Evolutionary conservation across 2,888 invertebrate species (phyloP).

Genomic region (Onthophagus sagittarius): DNA sequence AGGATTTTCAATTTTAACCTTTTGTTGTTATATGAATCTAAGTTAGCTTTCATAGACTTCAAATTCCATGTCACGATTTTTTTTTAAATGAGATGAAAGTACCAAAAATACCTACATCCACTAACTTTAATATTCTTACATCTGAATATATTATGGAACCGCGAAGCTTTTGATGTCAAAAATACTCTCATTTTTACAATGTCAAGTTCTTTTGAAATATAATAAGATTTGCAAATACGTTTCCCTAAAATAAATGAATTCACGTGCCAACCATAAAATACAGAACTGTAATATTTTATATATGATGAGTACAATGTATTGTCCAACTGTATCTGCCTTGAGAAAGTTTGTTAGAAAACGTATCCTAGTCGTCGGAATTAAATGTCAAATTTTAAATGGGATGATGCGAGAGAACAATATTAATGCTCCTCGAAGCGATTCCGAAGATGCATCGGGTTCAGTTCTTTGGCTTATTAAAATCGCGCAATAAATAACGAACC

Average conservation of each 20-base stretch:
- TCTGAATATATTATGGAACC: no score
- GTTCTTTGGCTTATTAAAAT: neutral
- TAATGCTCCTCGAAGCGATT: neutral
- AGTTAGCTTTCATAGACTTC: no score
- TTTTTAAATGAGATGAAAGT: no score
- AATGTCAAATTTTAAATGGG: neutral
- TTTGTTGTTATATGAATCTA: no score
- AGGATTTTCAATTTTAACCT: no score
- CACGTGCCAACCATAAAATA: neutral
- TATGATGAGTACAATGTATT: no score
- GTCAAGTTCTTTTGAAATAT: neutral
- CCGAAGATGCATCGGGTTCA: neutral
- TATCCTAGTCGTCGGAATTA: neutral
- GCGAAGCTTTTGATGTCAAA: no score
- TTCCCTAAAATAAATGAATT: neutral
- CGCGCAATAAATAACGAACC: neutral
- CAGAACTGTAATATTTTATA: no score
- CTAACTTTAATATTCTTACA: no score
- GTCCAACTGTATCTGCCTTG: neutral
- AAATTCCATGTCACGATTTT: no score
- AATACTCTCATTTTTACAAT: no score
- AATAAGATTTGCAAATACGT: neutral
- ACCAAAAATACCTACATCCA: no score
- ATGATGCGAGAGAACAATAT: neutral
- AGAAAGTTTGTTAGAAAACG: neutral